Evolutionary conservation across 2,797 vertebrate species (phyloP).

Genomic region (Tapirus indicus): DNA sequence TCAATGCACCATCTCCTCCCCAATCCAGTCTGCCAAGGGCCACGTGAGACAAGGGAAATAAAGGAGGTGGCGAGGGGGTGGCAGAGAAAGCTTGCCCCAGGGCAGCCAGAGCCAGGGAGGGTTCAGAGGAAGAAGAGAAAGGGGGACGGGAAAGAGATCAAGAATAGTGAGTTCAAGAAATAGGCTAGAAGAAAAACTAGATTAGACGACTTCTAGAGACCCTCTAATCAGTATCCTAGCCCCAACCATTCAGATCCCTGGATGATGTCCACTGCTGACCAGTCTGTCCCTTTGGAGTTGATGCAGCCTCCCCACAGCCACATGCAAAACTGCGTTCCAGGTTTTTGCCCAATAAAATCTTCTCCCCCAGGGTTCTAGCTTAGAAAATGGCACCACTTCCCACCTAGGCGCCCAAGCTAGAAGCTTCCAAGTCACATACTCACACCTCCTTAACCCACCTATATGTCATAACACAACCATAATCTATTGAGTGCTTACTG

Average conservation of each 20-base stretch:
- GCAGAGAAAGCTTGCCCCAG: not conserved
- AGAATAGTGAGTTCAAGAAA: not conserved
- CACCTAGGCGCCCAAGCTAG: not conserved
- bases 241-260: not conserved
- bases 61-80: not conserved
- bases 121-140: not conserved
- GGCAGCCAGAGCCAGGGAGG: not conserved
- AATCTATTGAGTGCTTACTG: not conserved
- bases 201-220: not conserved
- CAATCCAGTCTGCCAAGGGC: not conserved
- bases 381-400: not conserved
- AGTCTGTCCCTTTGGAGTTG: not conserved
- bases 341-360: not conserved
- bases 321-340: not conserved
- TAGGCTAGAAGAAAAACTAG: not conserved
- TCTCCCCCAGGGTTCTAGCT: not conserved
- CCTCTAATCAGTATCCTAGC: not conserved
- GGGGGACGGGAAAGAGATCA: no score
- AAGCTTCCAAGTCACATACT: constrained; percentile 17
- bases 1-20: not conserved
- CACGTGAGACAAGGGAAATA: not conserved
- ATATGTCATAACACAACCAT: no score
- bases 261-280: not conserved
- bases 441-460: not conserved
- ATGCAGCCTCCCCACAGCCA: not conserved